A percentile compares a stretch with the other conserved stretches of the same genome.
Conservation (phyloP, 2,888 invertebrate genomes). For the Ligdia adustata region DNA sequence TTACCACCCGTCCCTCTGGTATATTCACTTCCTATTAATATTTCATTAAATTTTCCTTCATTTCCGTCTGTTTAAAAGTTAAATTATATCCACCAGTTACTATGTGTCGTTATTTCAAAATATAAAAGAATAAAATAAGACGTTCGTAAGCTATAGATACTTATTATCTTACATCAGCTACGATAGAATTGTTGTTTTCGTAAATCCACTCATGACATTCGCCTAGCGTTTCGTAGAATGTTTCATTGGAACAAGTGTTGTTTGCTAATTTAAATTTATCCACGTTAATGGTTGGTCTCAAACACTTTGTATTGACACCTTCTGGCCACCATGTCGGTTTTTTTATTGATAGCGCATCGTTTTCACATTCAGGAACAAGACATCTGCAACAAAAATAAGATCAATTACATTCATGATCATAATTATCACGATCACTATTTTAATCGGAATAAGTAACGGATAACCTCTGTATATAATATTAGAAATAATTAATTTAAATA, state of each 20-base stretch:
- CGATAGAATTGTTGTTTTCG: constrained; percentile 62
- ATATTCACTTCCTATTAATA: too few species aligned
- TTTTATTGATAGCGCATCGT: constrained; percentile 35
- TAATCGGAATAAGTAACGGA: too few species aligned
- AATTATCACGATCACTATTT: too few species aligned
- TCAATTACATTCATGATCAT: not conserved
- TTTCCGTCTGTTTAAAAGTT: too few species aligned
- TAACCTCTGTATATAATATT: too few species aligned
- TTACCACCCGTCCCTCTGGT: too few species aligned
- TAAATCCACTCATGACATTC: constrained; percentile 68
- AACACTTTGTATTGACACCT: constrained; percentile 54
- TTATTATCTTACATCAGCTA: constrained; percentile 53
- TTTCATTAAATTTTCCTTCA: too few species aligned
- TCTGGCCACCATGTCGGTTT: constrained; percentile 66
- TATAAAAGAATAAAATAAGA: too few species aligned
- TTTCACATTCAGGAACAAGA: constrained; percentile 63
- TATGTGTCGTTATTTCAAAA: too few species aligned
- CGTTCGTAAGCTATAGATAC: too few species aligned
- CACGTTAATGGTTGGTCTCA: constrained; percentile 51
- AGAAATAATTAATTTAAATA: too few species aligned
- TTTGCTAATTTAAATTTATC: constrained; percentile 41
- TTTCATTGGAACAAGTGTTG: constrained; percentile 54
- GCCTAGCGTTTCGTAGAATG: constrained; percentile 51
- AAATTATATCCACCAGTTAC: too few species aligned
- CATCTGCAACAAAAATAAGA: constrained; percentile 50